Conservation (phyloP, 2,113 vertebrate genomes). For the Chaenogobius annularis region DNA sequence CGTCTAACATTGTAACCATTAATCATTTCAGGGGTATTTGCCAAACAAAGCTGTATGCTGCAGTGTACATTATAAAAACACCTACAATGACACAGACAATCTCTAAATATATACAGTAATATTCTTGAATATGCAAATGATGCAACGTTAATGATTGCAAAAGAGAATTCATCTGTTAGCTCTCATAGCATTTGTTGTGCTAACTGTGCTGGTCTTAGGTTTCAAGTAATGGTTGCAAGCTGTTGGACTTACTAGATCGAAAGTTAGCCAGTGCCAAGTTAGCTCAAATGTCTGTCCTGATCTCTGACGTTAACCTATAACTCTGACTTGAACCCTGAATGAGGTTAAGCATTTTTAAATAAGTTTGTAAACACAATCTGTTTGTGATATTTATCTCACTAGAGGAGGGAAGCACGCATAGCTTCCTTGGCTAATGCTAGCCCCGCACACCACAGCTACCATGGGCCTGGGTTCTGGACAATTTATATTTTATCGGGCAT, state of each 20-base stretch:
- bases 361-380: background rate
- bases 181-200: conserved; percentile 43
- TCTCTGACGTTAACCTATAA: fast-evolving
- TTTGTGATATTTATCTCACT: conserved; percentile 15
- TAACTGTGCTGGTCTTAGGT: conserved; percentile 18
- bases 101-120: background rate
- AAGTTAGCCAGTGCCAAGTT: background rate
- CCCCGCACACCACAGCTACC: conserved; percentile 26
- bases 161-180: conserved; percentile 1
- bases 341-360: background rate
- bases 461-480: conserved; percentile 34
- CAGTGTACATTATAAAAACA: background rate
- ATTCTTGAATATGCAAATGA: background rate
- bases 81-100: background rate
- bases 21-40: background rate
- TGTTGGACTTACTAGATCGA: conserved; percentile 8
- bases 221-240: conserved; percentile 6
- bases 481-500: background rate
- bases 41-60: background rate
- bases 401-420: conserved; percentile 13
- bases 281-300: background rate
- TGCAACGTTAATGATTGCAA: background rate
- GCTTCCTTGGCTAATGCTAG: conserved; percentile 53
- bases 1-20: background rate
- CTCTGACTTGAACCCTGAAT: background rate